A percentile compares a stretch with the other conserved stretches of the same genome.
phyloP scores from a whole-genome alignment of 2,888 invertebrate genomes.

The Hydraecia micacea region DNA sequence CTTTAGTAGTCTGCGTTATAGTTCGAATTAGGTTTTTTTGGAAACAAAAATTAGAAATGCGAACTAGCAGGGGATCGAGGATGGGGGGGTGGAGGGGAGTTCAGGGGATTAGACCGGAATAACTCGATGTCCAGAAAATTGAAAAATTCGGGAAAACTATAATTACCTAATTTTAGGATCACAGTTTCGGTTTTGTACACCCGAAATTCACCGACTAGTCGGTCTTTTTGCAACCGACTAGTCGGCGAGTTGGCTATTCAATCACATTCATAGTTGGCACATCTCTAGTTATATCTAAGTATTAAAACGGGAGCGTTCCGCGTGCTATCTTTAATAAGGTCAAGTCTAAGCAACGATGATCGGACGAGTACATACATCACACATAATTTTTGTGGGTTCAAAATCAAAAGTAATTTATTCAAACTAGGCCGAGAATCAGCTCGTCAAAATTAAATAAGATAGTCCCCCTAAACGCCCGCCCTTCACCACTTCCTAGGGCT shows the following conservation, averaged over 20 bases:
- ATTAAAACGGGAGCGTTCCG: not conserved
- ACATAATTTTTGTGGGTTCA: too few species aligned
- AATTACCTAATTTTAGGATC: too few species aligned
- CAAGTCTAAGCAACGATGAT: too few species aligned
- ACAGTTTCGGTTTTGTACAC: not conserved
- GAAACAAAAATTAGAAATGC: not conserved
- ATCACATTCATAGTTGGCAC: not conserved
- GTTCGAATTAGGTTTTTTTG: not conserved
- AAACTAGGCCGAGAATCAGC: too few species aligned
- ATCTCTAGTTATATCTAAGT: not conserved
- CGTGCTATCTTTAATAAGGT: not conserved
- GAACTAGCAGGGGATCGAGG: too few species aligned
- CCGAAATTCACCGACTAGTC: not conserved
- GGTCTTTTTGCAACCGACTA: not conserved
- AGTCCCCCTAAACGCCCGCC: too few species aligned
- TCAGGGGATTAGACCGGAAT: too few species aligned
- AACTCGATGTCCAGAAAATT: not conserved
- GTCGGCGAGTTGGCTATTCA: not conserved
- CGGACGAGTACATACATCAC: too few species aligned
- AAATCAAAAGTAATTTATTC: too few species aligned
- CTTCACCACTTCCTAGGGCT: too few species aligned
- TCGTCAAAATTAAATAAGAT: too few species aligned
- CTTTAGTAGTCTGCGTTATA: not conserved
- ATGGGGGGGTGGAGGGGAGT: too few species aligned
- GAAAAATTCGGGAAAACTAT: not conserved